Conservation (phyloP, 1,140 invertebrate genomes). For the Rhopalosiphum maidis region DNA sequence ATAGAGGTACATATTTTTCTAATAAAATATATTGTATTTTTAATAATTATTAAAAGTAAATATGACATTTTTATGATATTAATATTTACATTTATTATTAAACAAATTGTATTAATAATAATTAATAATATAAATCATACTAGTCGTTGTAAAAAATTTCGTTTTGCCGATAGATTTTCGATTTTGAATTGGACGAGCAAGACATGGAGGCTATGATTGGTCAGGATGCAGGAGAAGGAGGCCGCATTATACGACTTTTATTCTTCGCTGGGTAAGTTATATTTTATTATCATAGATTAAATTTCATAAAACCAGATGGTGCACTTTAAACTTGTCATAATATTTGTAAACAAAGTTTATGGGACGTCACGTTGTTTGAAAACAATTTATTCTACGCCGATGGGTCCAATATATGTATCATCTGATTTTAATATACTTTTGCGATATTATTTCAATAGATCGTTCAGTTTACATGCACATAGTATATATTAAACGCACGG, state of each 20-base stretch:
- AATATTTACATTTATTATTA: too few species aligned
- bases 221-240: conserved; percentile 66
- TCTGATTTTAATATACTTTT: background rate
- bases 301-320: background rate
- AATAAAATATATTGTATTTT: background rate
- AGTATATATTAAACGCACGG: background rate
- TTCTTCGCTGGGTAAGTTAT: conserved; percentile 17
- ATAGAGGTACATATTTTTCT: conserved; percentile 62
- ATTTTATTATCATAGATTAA: conserved; percentile 13
- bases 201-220: conserved; percentile 66
- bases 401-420: background rate
- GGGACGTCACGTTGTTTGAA: background rate
- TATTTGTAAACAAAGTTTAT: background rate
- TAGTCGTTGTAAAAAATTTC: background rate
- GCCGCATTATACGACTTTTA: conserved; percentile 68
- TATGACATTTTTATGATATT: background rate
- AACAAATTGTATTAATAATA: too few species aligned
- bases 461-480: background rate
- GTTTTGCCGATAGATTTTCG: conserved; percentile 66
- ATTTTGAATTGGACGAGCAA: conserved; percentile 67
- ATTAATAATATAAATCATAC: background rate
- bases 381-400: background rate
- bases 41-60: background rate
- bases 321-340: background rate
- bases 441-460: background rate